Conservation (phyloP, 2,888 invertebrate genomes). For the Nipponacmea schrenckii region DNA sequence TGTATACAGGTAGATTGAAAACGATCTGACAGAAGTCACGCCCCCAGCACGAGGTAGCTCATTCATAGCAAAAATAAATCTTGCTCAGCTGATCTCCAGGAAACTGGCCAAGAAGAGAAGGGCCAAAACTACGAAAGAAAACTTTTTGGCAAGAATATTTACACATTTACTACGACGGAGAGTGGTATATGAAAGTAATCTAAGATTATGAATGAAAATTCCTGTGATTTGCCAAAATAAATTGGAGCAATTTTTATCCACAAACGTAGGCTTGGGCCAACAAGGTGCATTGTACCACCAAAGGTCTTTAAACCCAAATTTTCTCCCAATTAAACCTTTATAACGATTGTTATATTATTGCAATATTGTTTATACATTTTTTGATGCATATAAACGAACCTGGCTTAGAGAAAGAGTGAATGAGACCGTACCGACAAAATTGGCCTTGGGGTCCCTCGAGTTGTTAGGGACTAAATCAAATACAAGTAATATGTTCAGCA, state of each 20-base stretch:
- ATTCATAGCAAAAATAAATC: conserved; percentile 7
- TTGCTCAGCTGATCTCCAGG: conserved; percentile 3
- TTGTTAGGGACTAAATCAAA: no score
- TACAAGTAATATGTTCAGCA: no score
- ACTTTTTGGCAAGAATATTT: conserved; percentile 1
- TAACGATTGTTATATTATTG: no score
- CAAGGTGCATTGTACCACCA: no score
- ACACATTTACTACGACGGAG: neutral
- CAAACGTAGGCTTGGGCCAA: no score
- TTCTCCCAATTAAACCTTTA: no score
- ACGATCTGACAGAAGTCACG: conserved; percentile 1
- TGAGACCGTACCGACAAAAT: no score
- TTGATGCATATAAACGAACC: no score
- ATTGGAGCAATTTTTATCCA: neutral
- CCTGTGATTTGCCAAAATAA: conserved; percentile 3
- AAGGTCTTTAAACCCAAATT: no score
- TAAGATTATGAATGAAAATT: conserved; percentile 4
- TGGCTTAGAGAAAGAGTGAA: no score
- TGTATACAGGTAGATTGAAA: neutral
- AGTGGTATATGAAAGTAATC: neutral
- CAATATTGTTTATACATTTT: no score
- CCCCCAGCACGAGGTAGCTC: neutral
- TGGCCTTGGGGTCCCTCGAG: no score
- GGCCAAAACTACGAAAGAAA: conserved; percentile 9
- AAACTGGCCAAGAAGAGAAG: conserved; percentile 6